Percentiles rank a stretch among this genome's conserved stretches.
Evolutionary conservation across 2,888 invertebrate genomes (phyloP).

Genomic region (Calephelis perditalis): DNA sequence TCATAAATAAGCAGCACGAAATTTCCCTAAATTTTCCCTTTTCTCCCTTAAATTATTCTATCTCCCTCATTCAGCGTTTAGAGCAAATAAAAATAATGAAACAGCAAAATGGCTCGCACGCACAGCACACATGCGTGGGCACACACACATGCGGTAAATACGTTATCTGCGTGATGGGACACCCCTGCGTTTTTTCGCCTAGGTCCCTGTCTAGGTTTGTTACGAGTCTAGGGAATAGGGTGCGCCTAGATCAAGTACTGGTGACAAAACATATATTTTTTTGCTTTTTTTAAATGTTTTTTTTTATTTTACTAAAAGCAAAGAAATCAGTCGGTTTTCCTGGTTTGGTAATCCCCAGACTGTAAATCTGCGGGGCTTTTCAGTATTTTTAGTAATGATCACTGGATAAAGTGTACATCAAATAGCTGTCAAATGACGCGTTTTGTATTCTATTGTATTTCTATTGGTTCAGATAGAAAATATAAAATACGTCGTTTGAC

Average conservation of each 20-base stretch:
- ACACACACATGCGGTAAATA: slow-evolving; percentile 31
- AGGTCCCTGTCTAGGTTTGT: slow-evolving; percentile 65
- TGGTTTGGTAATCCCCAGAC: too few relatives aligned
- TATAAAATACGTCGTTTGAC: too few relatives aligned
- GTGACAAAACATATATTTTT: slow-evolving; percentile 35
- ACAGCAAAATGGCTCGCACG: slow-evolving; percentile 18
- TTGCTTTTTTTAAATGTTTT: not conserved
- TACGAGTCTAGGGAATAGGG: slow-evolving; percentile 66
- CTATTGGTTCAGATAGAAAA: too few relatives aligned
- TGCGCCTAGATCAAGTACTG: slow-evolving; percentile 68
- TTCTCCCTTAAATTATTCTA: too few relatives aligned
- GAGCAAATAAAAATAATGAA: slow-evolving; percentile 11
- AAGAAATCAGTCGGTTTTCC: too few relatives aligned
- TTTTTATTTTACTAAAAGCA: not conserved
- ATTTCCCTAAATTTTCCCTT: not conserved
- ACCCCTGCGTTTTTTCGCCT: slow-evolving; percentile 65
- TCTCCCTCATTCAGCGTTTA: too few relatives aligned
- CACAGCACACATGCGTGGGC: slow-evolving; percentile 17
- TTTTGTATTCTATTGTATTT: too few relatives aligned
- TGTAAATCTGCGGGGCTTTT: too few relatives aligned
- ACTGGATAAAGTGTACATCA: too few relatives aligned
- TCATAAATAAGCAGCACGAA: not conserved
- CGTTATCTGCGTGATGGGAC: slow-evolving; percentile 45
- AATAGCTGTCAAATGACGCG: too few relatives aligned
- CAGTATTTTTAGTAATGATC: too few relatives aligned